Base-by-base conservation (phyloP, 2,113 vertebrate genomes). In the Oenanthe melanoleuca region DNA sequence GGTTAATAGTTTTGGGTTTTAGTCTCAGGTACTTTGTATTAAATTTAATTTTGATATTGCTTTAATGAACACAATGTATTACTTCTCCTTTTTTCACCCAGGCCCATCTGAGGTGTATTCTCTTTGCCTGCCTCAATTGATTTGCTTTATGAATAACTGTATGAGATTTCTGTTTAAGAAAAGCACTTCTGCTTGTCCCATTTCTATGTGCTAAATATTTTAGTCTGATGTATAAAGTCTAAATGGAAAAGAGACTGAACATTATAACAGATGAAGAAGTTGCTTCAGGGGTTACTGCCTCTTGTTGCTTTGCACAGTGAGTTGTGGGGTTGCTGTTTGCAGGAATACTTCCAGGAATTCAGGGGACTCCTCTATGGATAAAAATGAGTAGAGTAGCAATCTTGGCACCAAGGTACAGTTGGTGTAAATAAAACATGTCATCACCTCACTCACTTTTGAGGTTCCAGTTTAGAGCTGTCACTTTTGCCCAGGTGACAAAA, bases 1-100 rank as follows among this genome's bases (percentile, higher is more conserved):
- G 97, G 97, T 97, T 98, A 98, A 98, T 98, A 97, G 87, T 80
- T 96, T 97, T 61, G 95, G 95, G 95, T 52, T 96, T 97, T 96
- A 96, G 96, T 98, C 96, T 97, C 97, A 95, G 96, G 92, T 97
- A 97, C 92, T 98, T 97, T 96, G 94, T 96, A 95, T 94, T 96
- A 97, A 97, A 97, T 96, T 94, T 96, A 98, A 98, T 96, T 96
- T 96, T 96, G 97, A 97, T 95, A 94, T 95, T 91, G 84, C 91
- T 97, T 96, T 94, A 94, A 97, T 92, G 80, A 94, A 86, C 80
- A 95, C 80, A 93, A 86, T 92, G 29, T 56, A 90, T 95, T 95
- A 96, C 96, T 95, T 96, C 87, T 96, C 67, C 56, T 95, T 92
- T 97, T 95, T 88, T 55, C 79, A 86, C 47, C 29, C 4, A 1